Conservation (phyloP, 2,888 invertebrate genomes). For the Agrotis ipsilon region DNA sequence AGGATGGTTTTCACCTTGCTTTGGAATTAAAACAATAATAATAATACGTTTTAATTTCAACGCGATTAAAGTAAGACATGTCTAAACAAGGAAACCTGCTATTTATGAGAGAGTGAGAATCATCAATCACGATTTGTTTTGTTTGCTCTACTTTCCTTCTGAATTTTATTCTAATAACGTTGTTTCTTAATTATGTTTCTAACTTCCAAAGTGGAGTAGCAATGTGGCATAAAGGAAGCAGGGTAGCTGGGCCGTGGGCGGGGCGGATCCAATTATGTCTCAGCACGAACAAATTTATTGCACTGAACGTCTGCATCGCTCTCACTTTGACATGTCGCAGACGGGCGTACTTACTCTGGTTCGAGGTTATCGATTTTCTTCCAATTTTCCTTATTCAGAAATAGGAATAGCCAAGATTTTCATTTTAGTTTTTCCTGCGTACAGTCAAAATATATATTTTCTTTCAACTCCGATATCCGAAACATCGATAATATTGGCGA, state of each 20-base stretch:
- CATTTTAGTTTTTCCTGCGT: conserved; percentile 18
- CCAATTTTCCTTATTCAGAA: conserved; percentile 65
- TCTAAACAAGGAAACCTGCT: conserved; percentile 21
- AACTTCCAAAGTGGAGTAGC: conserved; percentile 54
- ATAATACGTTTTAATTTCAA: conserved; percentile 24
- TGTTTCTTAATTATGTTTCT: conserved; percentile 34
- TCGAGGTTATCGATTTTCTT: conserved; percentile 72
- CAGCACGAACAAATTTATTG: conserved; percentile 84
- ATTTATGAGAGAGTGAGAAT: conserved; percentile 7
- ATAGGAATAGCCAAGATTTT: conserved; percentile 7
- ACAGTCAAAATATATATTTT: conserved; percentile 17
- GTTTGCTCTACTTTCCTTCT: conserved; percentile 31
- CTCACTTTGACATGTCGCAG: conserved; percentile 76
- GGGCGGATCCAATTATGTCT: conserved; percentile 85
- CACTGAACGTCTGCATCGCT: conserved; percentile 70
- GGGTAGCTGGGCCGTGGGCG: conserved; percentile 77
- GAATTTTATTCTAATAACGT: conserved; percentile 16
- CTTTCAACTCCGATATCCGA: conserved; percentile 30
- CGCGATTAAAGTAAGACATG: conserved; percentile 13
- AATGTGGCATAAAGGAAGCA: conserved; percentile 65
- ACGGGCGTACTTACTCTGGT: conserved; percentile 71
- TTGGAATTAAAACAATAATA: conserved; percentile 7
- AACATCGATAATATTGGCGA: conserved; percentile 56
- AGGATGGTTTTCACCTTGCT: conserved; percentile 2
- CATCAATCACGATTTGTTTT: conserved; percentile 24